These are phyloP conservation scores for Pyrrhura leucotis DNA, from an alignment of 2,797 vertebrate genomes.

Conservation along the genomic window DNA sequence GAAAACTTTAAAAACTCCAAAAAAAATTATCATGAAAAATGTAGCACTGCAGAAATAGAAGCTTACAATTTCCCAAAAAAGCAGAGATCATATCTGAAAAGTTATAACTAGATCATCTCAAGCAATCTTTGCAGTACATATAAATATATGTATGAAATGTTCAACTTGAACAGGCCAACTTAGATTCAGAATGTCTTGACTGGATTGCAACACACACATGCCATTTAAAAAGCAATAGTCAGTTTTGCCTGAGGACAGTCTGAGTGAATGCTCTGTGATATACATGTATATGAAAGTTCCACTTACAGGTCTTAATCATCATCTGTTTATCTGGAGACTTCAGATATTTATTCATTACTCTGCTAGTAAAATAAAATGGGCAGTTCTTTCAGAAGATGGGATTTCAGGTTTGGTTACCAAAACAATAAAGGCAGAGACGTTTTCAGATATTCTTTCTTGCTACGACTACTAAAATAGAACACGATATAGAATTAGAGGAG, in stretches of 20 bases:
- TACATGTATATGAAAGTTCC: not conserved
- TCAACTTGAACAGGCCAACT: not conserved
- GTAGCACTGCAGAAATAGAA: not conserved
- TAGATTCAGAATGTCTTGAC: not conserved
- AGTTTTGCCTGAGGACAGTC: not conserved
- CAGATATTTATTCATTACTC: not conserved
- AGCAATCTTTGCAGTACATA: not conserved
- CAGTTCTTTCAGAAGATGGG: not conserved
- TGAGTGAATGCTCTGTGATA: constrained; percentile 2
- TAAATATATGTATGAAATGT: not conserved
- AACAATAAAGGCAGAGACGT: not conserved
- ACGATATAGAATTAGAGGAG: not conserved
- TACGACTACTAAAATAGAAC: not conserved
- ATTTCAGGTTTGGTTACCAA: constrained; percentile 63
- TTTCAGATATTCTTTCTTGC: not conserved
- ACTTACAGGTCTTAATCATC: not conserved
- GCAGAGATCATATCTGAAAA: not conserved
- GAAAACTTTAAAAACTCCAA: not conserved
- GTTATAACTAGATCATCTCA: not conserved
- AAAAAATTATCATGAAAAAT: not conserved
- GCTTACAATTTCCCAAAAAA: not conserved
- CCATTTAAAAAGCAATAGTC: not conserved
- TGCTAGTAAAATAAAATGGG: not conserved
- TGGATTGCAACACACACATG: not conserved
- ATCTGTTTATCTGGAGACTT: not conserved